Conservation (phyloP, 2,888 invertebrate genomes). For the Melieria crassipennis region DNA sequence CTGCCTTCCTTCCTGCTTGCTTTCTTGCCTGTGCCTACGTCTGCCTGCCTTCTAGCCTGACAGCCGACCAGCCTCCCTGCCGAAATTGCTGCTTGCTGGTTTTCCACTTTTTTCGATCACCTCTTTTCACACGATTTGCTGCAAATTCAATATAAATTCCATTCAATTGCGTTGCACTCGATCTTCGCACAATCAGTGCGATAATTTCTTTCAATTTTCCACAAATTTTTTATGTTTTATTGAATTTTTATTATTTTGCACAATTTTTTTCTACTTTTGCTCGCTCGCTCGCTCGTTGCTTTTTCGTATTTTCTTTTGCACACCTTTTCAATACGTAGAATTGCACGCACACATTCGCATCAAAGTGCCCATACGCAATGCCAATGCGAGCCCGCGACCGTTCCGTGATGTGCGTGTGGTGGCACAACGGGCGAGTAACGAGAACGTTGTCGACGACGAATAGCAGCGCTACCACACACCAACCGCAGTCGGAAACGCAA, state of each 20-base stretch:
- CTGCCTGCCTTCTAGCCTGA: neutral
- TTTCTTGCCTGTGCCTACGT: conserved; percentile 21
- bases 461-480: conserved; percentile 29
- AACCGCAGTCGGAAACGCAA: conserved; percentile 34
- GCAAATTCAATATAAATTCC: conserved; percentile 31
- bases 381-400: conserved; percentile 30
- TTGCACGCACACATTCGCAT: conserved; percentile 50
- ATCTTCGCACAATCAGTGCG: conserved; percentile 22
- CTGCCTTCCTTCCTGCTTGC: conserved; percentile 3
- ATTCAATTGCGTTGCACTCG: conserved; percentile 40
- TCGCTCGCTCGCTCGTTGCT: conserved; percentile 42
- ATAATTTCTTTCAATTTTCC: conserved; percentile 43
- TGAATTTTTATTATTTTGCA: conserved; percentile 59
- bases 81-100: conserved; percentile 1
- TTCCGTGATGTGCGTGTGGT: conserved; percentile 19
- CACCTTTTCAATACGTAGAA: conserved; percentile 58
- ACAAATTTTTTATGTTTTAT: conserved; percentile 50
- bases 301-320: conserved; percentile 42
- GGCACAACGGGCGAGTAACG: conserved; percentile 35
- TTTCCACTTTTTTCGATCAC: conserved; percentile 16
- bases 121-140: conserved; percentile 41
- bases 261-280: conserved; percentile 52
- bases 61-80: conserved; percentile 1
- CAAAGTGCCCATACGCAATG: conserved; percentile 23
- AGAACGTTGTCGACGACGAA: conserved; percentile 31